Evolutionary conservation across 2,888 invertebrate genomes (phyloP).

Genomic region (Vesta saturnalis): DNA sequence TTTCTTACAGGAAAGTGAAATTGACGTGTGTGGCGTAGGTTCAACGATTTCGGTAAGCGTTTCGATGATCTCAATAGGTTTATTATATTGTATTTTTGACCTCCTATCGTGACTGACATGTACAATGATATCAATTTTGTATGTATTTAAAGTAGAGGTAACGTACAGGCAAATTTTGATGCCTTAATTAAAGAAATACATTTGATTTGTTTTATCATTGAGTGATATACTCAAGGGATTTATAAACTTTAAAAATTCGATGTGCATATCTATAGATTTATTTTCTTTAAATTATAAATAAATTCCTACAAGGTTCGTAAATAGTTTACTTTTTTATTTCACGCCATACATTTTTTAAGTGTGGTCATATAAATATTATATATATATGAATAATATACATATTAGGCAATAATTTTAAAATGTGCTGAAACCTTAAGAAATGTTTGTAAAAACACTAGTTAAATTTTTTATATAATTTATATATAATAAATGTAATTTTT

Average conservation of each 20-base stretch:
- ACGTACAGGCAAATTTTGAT: constrained; percentile 33
- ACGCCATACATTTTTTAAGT: constrained; percentile 32
- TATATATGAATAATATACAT: constrained; percentile 32
- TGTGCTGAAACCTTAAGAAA: constrained; percentile 40
- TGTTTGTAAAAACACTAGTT: constrained; percentile 54
- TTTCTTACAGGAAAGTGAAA: constrained; percentile 70
- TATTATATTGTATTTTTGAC: constrained; percentile 49
- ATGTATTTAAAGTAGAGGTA: constrained; percentile 38
- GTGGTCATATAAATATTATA: constrained; percentile 29
- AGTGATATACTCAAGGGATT: too few relatives aligned
- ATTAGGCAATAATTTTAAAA: constrained; percentile 35
- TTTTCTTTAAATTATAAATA: constrained; percentile 17
- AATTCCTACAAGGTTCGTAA: constrained; percentile 20
- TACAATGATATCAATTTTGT: constrained; percentile 36
- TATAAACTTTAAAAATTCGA: constrained; percentile 24
- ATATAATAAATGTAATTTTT: constrained; percentile 57
- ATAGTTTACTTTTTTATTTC: constrained; percentile 29
- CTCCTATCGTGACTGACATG: constrained; percentile 53
- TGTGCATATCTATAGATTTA: constrained; percentile 30
- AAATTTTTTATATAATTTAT: constrained; percentile 60
- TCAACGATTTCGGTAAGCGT: constrained; percentile 48
- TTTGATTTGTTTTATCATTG: constrained; percentile 18
- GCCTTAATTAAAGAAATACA: constrained; percentile 26
- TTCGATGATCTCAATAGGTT: constrained; percentile 44
- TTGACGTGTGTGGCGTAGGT: constrained; percentile 70